These are phyloP conservation scores for Australoheros facetus DNA, from an alignment of 2,797 vertebrate species.

Conservation along the genomic window DNA sequence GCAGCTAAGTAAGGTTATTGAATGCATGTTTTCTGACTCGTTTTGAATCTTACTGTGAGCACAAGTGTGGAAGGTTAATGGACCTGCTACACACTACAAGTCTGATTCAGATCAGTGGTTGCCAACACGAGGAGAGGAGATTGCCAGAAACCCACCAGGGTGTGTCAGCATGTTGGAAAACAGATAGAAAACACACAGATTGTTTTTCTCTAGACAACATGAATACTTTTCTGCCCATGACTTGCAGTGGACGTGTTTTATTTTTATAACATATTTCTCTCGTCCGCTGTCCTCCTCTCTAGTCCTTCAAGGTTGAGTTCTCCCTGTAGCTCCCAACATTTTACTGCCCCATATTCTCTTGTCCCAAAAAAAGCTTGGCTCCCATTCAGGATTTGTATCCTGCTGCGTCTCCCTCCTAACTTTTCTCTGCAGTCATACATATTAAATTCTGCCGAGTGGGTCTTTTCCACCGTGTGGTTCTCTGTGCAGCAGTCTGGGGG, in stretches of 20 bases:
- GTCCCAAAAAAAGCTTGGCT: conserved; percentile 37
- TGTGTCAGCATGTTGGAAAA: conserved; percentile 3
- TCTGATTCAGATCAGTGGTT: not conserved
- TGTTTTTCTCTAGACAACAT: not conserved
- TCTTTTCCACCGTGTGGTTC: not conserved
- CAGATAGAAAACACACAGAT: not conserved
- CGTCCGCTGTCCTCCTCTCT: not conserved
- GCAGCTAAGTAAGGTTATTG: not conserved
- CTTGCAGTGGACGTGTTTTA: not conserved
- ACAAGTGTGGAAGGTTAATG: not conserved
- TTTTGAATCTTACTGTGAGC: not conserved
- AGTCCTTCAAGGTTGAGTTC: not conserved
- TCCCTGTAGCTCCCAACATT: not conserved
- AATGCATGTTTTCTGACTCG: not conserved
- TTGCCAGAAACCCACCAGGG: conserved; percentile 3
- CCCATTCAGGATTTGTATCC: conserved; percentile 2
- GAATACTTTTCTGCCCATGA: not conserved
- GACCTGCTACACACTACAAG: not conserved
- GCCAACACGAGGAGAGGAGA: not conserved
- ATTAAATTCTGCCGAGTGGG: conserved; percentile 26
- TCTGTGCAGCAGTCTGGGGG: not conserved
- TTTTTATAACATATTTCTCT: not conserved
- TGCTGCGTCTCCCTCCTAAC: not conserved
- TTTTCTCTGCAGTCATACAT: conserved; percentile 24
- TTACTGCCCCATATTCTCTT: not conserved